These are phyloP conservation scores for Brachionus manjavacas DNA, from an alignment of 1,140 invertebrate genomes.

Conservation along the genomic window DNA sequence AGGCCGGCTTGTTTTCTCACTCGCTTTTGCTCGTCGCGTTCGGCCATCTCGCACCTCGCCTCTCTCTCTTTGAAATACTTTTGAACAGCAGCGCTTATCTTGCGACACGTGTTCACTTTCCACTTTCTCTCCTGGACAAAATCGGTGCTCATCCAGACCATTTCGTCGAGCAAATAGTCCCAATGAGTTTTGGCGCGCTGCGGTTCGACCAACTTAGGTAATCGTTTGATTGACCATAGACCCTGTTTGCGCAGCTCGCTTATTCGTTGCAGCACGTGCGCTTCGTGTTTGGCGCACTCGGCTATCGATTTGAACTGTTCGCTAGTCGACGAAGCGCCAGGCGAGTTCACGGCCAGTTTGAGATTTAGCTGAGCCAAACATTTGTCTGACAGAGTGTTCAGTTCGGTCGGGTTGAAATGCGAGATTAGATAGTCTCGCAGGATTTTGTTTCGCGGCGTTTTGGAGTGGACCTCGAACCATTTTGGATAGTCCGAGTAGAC, in stretches of 20 bases:
- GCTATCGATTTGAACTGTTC: slow-evolving; percentile 10
- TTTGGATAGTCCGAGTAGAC: neutral
- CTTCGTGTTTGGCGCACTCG: slow-evolving; percentile 63
- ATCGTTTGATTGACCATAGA: slow-evolving; percentile 80
- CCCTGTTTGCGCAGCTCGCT: slow-evolving; percentile 72
- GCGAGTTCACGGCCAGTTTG: neutral
- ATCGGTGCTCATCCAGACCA: slow-evolving; percentile 94
- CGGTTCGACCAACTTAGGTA: slow-evolving; percentile 87
- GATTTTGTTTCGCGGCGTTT: slow-evolving; percentile 1
- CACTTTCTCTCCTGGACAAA: slow-evolving; percentile 94
- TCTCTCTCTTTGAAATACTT: slow-evolving; percentile 93
- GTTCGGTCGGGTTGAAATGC: neutral
- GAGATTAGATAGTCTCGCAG: neutral
- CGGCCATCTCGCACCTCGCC: slow-evolving; percentile 76
- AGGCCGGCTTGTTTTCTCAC: slow-evolving; percentile 78
- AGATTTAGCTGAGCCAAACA: neutral
- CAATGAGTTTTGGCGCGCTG: slow-evolving; percentile 86
- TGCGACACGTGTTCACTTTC: slow-evolving; percentile 90
- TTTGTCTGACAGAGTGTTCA: neutral
- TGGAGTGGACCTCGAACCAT: slow-evolving; percentile 8
- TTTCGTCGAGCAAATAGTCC: slow-evolving; percentile 97
- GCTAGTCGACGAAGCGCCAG: too few relatives aligned
- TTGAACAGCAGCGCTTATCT: slow-evolving; percentile 72
- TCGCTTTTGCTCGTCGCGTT: slow-evolving; percentile 82
- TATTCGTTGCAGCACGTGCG: slow-evolving; percentile 84